A percentile compares a stretch with the other conserved stretches of the same genome.
Evolutionary conservation across 2,888 invertebrate genomes (phyloP).

Genomic region (Stegana nigrithorax): DNA sequence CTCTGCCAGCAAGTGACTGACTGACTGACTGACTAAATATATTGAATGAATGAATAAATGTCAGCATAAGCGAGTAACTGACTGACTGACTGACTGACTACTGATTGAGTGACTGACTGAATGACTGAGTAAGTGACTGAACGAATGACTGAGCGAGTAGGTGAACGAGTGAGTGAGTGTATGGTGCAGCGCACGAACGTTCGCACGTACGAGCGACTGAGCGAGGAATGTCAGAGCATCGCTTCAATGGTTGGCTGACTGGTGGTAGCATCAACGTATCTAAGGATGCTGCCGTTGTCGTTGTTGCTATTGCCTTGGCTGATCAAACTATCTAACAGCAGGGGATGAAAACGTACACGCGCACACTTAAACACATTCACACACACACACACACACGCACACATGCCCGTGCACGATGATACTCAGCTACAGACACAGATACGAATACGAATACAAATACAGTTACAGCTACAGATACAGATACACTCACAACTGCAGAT

Average conservation of each 20-base stretch:
- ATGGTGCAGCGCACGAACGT: background rate
- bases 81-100: constrained; percentile 8
- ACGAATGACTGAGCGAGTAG: constrained; percentile 19
- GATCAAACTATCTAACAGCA: constrained; percentile 57
- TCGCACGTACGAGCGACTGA: constrained; percentile 5
- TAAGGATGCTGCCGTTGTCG: constrained; percentile 29
- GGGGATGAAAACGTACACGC: constrained; percentile 56
- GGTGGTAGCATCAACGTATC: constrained; percentile 38
- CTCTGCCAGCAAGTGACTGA: constrained; percentile 46
- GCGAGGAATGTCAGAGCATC: constrained; percentile 18
- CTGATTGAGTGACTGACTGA: constrained; percentile 37
- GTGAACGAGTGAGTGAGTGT: constrained; percentile 4
- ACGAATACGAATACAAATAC: constrained; percentile 23
- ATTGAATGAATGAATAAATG: no score
- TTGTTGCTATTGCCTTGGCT: no score
- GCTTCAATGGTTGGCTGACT: constrained; percentile 35
- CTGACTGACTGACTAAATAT: constrained; percentile 50
- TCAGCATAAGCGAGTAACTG: constrained; percentile 13
- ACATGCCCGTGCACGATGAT: no score
- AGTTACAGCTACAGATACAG: no score
- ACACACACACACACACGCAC: background rate
- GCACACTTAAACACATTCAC: constrained; percentile 9
- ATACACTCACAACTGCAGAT: constrained; percentile 10
- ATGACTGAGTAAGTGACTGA: constrained; percentile 37
- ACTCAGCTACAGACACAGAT: constrained; percentile 33